Base-by-base conservation (phyloP, 1,140 invertebrate genomes). In the Pomphorhynchus laevis region DNA sequence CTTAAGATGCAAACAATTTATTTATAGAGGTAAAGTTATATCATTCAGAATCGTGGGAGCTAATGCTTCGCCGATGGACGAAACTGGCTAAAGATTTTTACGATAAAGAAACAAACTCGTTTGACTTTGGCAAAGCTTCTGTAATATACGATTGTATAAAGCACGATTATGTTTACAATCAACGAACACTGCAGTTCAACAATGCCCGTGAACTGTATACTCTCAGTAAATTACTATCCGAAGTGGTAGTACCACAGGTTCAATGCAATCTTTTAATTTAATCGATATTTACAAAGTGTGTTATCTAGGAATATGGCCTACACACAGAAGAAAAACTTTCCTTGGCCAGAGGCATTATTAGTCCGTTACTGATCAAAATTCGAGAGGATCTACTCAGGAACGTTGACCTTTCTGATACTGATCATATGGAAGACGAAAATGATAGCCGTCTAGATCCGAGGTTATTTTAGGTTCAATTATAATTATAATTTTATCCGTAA, bases 141-240 rank as follows among this genome's bases (percentile, higher is more conserved):
- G 89, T 95, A 55, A 95, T 98, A 46, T 98, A 93, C 52, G 89
- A 98, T 61, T 93, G 84, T 53, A 93, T 95, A 47, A 95, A 95
- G 51, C 95, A 61, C 44, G 86, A 98, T 60, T 55, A 93, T 42
- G 84, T 93, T 50, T 89, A 98, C 51, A 98, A 98, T 56, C 74
- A 82, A 50, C 71, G 80, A 51, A 77, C 74, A 1, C 52, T 93
- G 47, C 73, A 86, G 47, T 89, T 84, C 56, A 70, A 80, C 48
- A 67, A 76, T 51, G 71, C 82, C 1, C 75, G 91, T 53, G 79
- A 91, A 54, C 60, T 95, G 16, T 91, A 89, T 51, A 74, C 73
- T 24, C 74, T 75, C 55, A 72, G 79, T 0, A 89, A 91, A 58
- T 77, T 82, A 51, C 58, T 93, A 41, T 82, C 82, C 2, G 84